phyloP scores from a whole-genome alignment of 2,797 vertebrate genomes.

The Notolabrus celidotus region DNA sequence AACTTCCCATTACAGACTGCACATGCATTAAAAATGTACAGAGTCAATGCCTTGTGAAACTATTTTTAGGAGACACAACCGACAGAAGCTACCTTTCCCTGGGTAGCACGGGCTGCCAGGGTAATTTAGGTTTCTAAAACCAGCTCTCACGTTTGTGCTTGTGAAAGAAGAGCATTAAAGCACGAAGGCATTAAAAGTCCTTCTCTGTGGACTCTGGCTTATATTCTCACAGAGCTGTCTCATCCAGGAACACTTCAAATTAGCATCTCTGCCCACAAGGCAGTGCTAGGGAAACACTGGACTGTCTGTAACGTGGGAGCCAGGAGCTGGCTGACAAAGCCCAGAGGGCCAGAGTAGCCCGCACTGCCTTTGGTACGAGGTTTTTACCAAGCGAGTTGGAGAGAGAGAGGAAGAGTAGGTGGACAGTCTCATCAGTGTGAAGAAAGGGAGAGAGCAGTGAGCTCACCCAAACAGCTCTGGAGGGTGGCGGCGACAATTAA shows the following conservation, averaged over 20 bases:
- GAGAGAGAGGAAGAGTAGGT: conserved; percentile 54
- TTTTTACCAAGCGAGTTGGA: conserved; percentile 45
- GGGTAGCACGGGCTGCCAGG: conserved; percentile 43
- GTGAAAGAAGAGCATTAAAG: conserved; percentile 61
- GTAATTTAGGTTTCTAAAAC: conserved; percentile 67
- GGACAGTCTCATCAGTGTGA: conserved; percentile 58
- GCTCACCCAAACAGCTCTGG: conserved; percentile 39
- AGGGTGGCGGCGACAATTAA: conserved; percentile 51
- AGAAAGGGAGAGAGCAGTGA: conserved; percentile 35
- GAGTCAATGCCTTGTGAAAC: conserved; percentile 45
- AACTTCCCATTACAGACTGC: conserved; percentile 26
- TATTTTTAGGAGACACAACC: conserved; percentile 56
- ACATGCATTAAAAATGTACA: conserved; percentile 51
- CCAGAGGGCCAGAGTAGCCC: conserved; percentile 60
- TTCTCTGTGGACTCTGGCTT: conserved; percentile 63
- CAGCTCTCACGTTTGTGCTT: conserved; percentile 54
- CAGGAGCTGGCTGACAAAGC: conserved; percentile 74
- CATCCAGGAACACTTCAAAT: conserved; percentile 78
- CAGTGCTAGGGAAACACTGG: conserved; percentile 63
- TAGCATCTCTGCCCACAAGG: conserved; percentile 76
- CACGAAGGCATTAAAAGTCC: conserved; percentile 62
- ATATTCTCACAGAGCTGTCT: conserved; percentile 74
- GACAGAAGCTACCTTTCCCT: conserved; percentile 60
- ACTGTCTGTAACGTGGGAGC: conserved; percentile 72
- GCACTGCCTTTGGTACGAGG: conserved; percentile 59